phyloP scores from a whole-genome alignment of 37 sponge, comb jelly and placozoan species.

The Halichondria panicea region DNA sequence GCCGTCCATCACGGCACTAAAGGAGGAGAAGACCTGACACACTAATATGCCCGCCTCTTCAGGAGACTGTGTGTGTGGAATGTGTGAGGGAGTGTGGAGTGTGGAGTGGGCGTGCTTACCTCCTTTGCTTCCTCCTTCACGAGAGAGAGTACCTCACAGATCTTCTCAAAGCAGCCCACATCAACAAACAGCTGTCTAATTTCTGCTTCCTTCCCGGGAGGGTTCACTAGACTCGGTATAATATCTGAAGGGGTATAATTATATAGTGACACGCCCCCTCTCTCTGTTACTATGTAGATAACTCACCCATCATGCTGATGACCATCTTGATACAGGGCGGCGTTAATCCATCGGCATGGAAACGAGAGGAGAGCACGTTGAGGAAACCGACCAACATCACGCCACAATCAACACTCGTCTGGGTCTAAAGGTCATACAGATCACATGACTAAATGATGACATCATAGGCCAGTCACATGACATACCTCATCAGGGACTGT shows the following conservation, averaged over 20 bases:
- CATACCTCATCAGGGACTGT: constrained; percentile 18
- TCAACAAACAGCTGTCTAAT: constrained; percentile 58
- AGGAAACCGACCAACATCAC: constrained; percentile 53
- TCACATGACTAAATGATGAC: neutral
- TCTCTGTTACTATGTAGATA: neutral
- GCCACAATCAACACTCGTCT: constrained; percentile 21
- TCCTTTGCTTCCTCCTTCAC: constrained; percentile 28
- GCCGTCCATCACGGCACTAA: constrained; percentile 31
- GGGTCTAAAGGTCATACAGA: constrained; percentile 8
- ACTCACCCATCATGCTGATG: constrained; percentile 27
- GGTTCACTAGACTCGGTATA: constrained; percentile 8
- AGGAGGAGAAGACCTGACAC: constrained; percentile 29
- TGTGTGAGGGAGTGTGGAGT: neutral
- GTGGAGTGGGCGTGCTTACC: neutral
- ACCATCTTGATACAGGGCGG: constrained; percentile 34
- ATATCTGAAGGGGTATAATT: constrained; percentile 9
- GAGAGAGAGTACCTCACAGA: constrained; percentile 40
- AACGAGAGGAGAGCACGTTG: constrained; percentile 43
- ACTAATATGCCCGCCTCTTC: constrained; percentile 2
- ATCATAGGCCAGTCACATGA: neutral
- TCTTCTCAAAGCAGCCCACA: constrained; percentile 70
- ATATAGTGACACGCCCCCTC: neutral
- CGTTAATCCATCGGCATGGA: neutral
- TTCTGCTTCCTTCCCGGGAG: neutral
- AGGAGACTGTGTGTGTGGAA: neutral